Percentiles rank a stretch among this genome's conserved stretches.
Conservation (phyloP, 37 sponge, comb jelly and placozoan species). For the Spongia lamella region DNA sequence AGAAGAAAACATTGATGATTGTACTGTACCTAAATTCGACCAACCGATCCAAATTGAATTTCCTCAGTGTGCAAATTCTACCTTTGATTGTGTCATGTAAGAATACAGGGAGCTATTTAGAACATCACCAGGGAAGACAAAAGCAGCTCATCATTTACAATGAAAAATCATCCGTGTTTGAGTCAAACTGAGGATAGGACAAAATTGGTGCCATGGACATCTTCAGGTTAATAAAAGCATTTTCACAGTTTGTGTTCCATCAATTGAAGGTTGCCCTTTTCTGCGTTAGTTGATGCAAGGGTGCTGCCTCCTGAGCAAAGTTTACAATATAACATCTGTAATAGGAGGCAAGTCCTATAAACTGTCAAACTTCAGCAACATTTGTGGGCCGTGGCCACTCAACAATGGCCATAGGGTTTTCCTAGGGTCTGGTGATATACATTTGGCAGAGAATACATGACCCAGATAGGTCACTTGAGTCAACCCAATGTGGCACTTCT, state of each 20-base stretch:
- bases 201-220: too few species aligned
- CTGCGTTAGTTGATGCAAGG: too few species aligned
- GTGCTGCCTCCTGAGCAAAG: too few species aligned
- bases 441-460: neutral
- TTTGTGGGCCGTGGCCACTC: neutral
- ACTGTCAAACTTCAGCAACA: neutral
- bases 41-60: neutral
- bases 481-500: too few species aligned
- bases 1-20: too few species aligned
- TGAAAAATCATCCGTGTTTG: slow-evolving; percentile 7
- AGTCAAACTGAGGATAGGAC: slow-evolving; percentile 3
- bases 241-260: neutral
- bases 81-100: too few species aligned
- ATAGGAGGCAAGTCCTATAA: neutral
- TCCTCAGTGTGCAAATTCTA: too few species aligned
- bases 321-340: too few species aligned
- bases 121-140: slow-evolving; percentile 7
- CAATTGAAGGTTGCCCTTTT: too few species aligned
- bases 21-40: too few species aligned
- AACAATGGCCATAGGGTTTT: too few species aligned
- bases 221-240: slow-evolving; percentile 13
- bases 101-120: slow-evolving; percentile 8
- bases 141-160: slow-evolving; percentile 5
- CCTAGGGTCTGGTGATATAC: neutral
- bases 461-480: neutral